Base-by-base conservation (phyloP, 2,113 vertebrate species). In the Mohoua ochrocephala region DNA sequence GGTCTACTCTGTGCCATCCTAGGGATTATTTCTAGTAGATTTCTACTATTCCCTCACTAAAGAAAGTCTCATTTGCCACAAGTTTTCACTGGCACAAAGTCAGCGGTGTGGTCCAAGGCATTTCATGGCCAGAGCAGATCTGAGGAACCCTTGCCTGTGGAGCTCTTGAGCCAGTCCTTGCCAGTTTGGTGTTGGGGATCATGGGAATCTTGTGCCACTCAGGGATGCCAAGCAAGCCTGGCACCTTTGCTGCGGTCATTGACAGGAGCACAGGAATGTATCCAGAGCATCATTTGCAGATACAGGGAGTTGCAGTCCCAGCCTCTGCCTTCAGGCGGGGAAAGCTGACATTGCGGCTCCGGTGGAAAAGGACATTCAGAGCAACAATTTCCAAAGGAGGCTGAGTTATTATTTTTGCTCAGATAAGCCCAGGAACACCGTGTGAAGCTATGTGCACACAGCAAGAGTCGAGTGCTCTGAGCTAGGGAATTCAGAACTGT, bases 101-200 rank as follows among this genome's bases (percentile, higher is more conserved):
- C 64, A 84, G 13, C 1, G 0, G 10, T 0, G 0, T 1, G 0
- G 6, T 76, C 52, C 3, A 0, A 57, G 63, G 35, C 0, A 1
- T 61, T 61, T n/a, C 0, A 0, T 70, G 59, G 22, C 39, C 56
- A 56, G 33, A 52, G 5, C 23, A 61, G 21, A 31, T 80, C 26
- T 59, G 21, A 78, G 57, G n/a, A 87, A 7, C 26, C 41, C 10
- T 54, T 57, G 33, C 20, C 39, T 67, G 15, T 4, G 2, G 47
- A 44, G 26, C 8, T 30, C 52, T 60, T 71, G 61, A 44, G 53
- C 10, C 28, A 79, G 21, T 50, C 42, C 37, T 57, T 70, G 24
- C 35, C 49, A 57, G 28, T 0, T 0, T 1, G 1, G 7, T 35
- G 12, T 41, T 33, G 44, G 31, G 16, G 28, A 73, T 53, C 45